A percentile compares a stretch with the other conserved stretches of the same genome.
Conservation (phyloP, 2,888 invertebrate genomes). For the Gari tellinella region DNA sequence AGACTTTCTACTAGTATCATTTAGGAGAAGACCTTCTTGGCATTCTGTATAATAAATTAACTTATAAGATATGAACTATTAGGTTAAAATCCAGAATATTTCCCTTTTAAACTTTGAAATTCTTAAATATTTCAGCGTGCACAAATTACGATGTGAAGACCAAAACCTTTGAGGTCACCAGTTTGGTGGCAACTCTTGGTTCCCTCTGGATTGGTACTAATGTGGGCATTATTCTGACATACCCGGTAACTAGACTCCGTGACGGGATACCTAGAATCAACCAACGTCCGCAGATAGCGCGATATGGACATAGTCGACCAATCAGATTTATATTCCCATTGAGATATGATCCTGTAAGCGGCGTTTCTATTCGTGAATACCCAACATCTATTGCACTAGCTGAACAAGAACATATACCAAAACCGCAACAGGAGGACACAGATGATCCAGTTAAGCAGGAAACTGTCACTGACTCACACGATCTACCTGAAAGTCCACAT, state of each 20-base stretch:
- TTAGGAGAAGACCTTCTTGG: no score
- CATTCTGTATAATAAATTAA: no score
- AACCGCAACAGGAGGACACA: not conserved
- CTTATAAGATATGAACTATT: no score
- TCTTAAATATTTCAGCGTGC: no score
- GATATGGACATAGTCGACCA: conserved; percentile 96
- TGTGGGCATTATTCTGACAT: conserved; percentile 77
- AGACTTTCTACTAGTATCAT: no score
- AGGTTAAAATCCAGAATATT: no score
- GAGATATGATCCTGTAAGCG: conserved; percentile 71
- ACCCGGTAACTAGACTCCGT: conserved; percentile 88
- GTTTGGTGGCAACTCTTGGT: conserved; percentile 92
- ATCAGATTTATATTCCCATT: conserved; percentile 93
- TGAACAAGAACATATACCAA: not conserved
- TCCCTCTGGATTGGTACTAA: conserved; percentile 96
- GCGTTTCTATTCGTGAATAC: conserved; percentile 40
- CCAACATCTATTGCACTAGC: conserved; percentile 34
- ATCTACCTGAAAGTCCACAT: no score
- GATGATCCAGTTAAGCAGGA: conserved; percentile 19
- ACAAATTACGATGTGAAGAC: no score
- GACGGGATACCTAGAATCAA: conserved; percentile 91
- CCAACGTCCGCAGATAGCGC: conserved; percentile 95
- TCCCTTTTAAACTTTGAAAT: no score
- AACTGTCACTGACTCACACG: no score
- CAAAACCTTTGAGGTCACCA: conserved; percentile 70